Percentiles rank a stretch among this genome's conserved stretches.
These are phyloP conservation scores for Taeniopygia guttata DNA, from an alignment of 2,797 vertebrate genomes.

Conservation along the genomic window DNA sequence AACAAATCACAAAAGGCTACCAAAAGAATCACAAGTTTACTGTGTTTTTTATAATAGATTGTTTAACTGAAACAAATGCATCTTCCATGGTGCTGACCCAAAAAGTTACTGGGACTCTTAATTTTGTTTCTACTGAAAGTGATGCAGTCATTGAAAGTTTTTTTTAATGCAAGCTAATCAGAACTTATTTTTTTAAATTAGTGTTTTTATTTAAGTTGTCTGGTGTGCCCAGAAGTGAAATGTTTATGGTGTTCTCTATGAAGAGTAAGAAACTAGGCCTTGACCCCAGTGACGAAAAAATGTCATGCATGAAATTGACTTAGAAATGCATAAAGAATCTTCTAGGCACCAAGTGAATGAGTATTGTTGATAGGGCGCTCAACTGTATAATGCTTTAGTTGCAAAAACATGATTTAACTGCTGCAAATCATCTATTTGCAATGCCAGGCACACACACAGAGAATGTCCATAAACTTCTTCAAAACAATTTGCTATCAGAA, in stretches of 20 bases:
- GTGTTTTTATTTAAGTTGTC: neutral
- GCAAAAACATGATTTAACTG: constrained; percentile 7
- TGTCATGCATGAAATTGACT: constrained; percentile 54
- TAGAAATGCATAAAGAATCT: constrained; percentile 38
- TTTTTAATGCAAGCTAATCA: neutral
- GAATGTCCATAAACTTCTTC: neutral
- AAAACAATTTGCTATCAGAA: neutral
- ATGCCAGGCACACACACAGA: neutral
- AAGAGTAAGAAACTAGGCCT: neutral
- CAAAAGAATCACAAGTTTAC: neutral
- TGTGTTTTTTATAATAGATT: neutral
- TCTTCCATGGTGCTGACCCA: neutral
- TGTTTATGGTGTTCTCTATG: neutral
- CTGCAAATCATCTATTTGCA: neutral
- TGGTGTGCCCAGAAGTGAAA: neutral
- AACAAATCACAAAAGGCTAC: neutral
- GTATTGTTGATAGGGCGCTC: neutral
- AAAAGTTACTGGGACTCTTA: neutral
- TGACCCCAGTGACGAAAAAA: constrained; percentile 9
- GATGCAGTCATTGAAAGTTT: neutral
- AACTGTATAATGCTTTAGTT: neutral
- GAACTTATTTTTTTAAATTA: neutral
- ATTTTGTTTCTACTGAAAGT: neutral
- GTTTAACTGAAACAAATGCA: neutral
- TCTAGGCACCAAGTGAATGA: constrained; percentile 17